Conservation (phyloP, 2,113 vertebrate genomes). For the Microtus oregoni region DNA sequence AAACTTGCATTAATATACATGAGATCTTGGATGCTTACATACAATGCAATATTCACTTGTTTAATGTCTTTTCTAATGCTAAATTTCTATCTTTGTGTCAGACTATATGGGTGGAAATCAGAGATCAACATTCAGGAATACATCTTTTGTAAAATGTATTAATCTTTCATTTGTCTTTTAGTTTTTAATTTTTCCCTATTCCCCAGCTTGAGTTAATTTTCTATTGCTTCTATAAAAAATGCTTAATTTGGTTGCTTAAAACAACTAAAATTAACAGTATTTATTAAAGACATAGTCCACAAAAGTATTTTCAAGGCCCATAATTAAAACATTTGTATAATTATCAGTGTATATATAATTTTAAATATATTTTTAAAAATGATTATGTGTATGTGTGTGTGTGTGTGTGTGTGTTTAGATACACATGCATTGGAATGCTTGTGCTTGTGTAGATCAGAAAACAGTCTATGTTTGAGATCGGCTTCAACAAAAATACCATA, state of each 20-base stretch:
- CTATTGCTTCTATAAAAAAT: not conserved
- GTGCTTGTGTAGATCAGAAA: not conserved
- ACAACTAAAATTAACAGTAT: not conserved
- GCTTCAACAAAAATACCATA: too few relatives aligned
- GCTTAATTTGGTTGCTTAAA: not conserved
- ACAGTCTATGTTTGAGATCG: too few relatives aligned
- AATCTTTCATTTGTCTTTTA: not conserved
- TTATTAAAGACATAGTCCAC: too few relatives aligned
- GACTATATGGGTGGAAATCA: not conserved
- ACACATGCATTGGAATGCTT: too few relatives aligned
- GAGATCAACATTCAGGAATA: not conserved
- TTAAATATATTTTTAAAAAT: not conserved
- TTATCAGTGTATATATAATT: not conserved
- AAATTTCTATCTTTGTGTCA: not conserved
- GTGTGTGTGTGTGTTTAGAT: not conserved
- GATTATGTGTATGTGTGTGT: not conserved
- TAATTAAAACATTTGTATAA: not conserved
- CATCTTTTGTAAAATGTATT: not conserved
- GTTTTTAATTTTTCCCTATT: not conserved
- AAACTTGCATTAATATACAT: not conserved
- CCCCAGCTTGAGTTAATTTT: not conserved
- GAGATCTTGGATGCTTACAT: not conserved
- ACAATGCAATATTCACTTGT: not conserved
- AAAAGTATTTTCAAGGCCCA: not conserved
- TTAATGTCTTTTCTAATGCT: not conserved